Conservation (phyloP, 2,888 invertebrate genomes). For the Megalurothrips usitatus region DNA sequence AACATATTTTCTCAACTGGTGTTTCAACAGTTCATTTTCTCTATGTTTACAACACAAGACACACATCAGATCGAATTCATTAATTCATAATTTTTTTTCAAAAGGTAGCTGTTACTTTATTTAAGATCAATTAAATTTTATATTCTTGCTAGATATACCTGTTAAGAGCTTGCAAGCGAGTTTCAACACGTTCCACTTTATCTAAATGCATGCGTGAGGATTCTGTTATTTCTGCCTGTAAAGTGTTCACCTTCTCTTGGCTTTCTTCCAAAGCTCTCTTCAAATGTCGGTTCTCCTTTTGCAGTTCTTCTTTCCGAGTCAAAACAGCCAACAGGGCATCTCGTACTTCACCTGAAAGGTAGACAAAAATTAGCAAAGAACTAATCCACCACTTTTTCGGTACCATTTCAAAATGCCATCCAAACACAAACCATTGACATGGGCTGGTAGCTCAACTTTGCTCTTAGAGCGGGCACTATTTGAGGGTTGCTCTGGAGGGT, state of each 20-base stretch:
- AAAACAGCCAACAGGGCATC: conserved; percentile 37
- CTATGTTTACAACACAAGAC: conserved; percentile 45
- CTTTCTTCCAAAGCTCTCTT: conserved; percentile 34
- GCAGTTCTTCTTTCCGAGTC: conserved; percentile 36
- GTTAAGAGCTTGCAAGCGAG: conserved; percentile 58
- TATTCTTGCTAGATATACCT: conserved; percentile 60
- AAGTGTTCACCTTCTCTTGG: conserved; percentile 40
- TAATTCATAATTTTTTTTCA: conserved; percentile 28
- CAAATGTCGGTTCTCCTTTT: conserved; percentile 38
- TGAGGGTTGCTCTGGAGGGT: conserved; percentile 28
- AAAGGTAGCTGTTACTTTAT: conserved; percentile 44
- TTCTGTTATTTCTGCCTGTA: conserved; percentile 51
- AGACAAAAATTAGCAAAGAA: not conserved
- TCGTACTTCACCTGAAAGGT: conserved; percentile 30
- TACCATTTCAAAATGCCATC: not conserved
- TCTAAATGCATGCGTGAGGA: not conserved
- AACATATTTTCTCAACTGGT: conserved; percentile 79
- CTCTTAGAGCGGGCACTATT: conserved; percentile 23
- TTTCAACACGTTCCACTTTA: conserved; percentile 44
- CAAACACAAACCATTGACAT: conserved; percentile 31
- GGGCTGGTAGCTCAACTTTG: conserved; percentile 29
- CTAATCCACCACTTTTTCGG: too few species aligned
- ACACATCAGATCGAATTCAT: not conserved
- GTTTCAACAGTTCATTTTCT: conserved; percentile 78
- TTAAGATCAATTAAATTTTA: conserved; percentile 49